Evolutionary conservation across 1,140 invertebrate genomes (phyloP), one percentile per base, ranked within the genome.

Genomic region (Fopius arisanus): DNA sequence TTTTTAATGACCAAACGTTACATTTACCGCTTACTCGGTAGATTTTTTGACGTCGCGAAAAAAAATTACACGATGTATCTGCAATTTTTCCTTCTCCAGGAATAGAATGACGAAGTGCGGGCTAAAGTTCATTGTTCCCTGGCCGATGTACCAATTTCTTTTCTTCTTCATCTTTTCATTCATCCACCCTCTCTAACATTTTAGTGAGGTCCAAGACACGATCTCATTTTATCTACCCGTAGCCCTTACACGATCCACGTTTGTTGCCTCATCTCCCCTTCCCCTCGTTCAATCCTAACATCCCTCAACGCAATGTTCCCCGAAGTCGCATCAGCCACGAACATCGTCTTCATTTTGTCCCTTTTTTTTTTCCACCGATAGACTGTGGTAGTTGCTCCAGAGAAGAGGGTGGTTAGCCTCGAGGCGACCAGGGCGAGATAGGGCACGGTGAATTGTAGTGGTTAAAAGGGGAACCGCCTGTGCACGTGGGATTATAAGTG

Each of bases 211-310:
- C 70, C 63, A 63, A 78, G 83, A 86, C 85, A 85, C 83, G 85
- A 86, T 85, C 84, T 86, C 83, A 85, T 87, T 87, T 87, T 86
- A 86, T 86, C 83, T 84, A 26, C 26, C 67, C 70, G 79, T 78
- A 81, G 83, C 84, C 82, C 83, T 85, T 86, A 85, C 82, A 86
- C 76, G 83, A 85, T 79, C 78, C 79, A 54, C 84, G 83, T 85
- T 85, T 86, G 85, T 86, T 48, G 67, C 72, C 37, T 74, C 72
- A 59, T 66, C 72, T 31, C 66, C 54, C 54, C 12, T 23, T 2
- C 12, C 54, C 19, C 54, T 28, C 54, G 23, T 10, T 59, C 21
- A 59, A 59, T 59, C 23, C 54, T 26, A 74, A 69, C 65, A 51
- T 37, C 31, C 67, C 72, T 66, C 65, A 48, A 65, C 69, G 16